Evolutionary conservation across 2,113 vertebrate genomes (phyloP), one percentile per base, ranked within the genome.

Genomic region (Gymnobelideus leadbeateri): DNA sequence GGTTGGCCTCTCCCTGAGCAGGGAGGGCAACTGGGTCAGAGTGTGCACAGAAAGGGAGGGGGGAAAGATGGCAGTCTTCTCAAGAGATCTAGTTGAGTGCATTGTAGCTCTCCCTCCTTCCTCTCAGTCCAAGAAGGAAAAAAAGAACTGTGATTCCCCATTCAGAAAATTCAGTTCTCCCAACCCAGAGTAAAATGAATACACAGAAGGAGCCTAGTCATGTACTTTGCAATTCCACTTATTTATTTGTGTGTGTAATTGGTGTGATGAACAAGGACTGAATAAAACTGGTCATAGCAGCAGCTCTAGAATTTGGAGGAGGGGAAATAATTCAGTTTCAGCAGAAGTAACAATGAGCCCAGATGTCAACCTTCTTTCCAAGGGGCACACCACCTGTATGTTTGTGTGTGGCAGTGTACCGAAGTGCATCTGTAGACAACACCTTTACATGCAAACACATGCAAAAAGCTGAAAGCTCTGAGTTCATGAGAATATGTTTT

Each of bases 11-110:
- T 97, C 92, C 96, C 96, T 37, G 14, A 54, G 94, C 97, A 95
- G 93, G 92, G 94, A 95, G 97, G 97, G 92, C 96, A 96, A 94
- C 97, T 94, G 95, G 97, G 97, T 96, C 98, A 98, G 97, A 95
- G 96, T 96, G 49, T 92, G 95, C 94, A 96, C 57, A 96, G 11
- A 54, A 94, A 97, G 89, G 93, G 84, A 97, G 68, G 0, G 68
- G 0, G n/a, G 90, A 90, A 68, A 97, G 90, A 93, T 91, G 89
- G 91, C 84, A 92, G n/a, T 21, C 50, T 51, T 92, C 95, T 92
- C 95, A 0, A 51, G 54, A 98, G 93, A 94, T 96, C 95, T 84
- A 84, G 68, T 84, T 84, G 68, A 84, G 68, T 23, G 0, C 24
- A 46, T n/a, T 93, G 91, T 94, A 94, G 93, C 92, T 54, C 89